phyloP scores from a whole-genome alignment of 2,113 vertebrate species.

The Pedionomus torquatus region DNA sequence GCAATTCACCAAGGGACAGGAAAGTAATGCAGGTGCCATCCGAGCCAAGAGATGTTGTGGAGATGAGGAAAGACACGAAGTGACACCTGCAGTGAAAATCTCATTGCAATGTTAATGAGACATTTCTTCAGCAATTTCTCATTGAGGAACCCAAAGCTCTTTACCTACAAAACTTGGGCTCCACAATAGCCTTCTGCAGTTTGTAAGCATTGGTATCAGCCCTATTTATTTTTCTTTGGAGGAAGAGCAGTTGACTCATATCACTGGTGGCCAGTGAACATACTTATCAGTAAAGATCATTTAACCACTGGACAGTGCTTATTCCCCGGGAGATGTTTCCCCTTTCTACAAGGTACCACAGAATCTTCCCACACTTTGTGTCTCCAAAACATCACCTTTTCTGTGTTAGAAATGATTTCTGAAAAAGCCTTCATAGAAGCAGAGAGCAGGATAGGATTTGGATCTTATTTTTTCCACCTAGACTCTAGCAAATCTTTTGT shows the following conservation, averaged over 20 bases:
- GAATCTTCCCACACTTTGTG: not conserved
- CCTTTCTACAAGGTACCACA: not conserved
- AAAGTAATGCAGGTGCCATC: not conserved
- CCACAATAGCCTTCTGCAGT: not conserved
- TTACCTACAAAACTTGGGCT: not conserved
- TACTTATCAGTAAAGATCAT: not conserved
- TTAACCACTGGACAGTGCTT: not conserved
- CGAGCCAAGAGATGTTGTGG: not conserved
- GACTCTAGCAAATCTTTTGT: not conserved
- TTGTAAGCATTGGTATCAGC: not conserved
- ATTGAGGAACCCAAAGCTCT: not conserved
- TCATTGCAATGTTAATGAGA: not conserved
- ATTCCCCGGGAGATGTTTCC: not conserved
- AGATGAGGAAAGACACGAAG: not conserved
- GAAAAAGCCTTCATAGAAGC: not conserved
- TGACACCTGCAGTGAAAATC: not conserved
- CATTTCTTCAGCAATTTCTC: not conserved
- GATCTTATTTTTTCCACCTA: not conserved
- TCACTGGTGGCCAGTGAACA: not conserved
- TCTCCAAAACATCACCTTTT: not conserved
- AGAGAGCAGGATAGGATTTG: not conserved
- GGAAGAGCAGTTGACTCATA: not conserved
- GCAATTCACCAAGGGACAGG: rapidly evolving
- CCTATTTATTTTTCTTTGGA: not conserved
- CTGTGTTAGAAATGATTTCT: not conserved